Conservation (phyloP, 2,888 invertebrate genomes). For the Phytoseiulus persimilis region DNA sequence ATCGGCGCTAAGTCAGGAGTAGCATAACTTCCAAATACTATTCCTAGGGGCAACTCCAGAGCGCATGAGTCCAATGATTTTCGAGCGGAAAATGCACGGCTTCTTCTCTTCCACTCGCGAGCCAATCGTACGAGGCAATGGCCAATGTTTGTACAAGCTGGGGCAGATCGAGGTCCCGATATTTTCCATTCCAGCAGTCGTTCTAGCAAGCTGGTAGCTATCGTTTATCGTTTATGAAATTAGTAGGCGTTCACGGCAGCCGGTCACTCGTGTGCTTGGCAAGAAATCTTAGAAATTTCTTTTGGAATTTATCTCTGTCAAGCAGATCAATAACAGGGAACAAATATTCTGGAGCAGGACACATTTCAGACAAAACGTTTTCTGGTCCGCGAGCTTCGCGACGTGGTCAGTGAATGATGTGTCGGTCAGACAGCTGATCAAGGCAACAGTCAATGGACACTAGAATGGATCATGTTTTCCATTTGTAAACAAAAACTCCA, state of each 20-base stretch:
- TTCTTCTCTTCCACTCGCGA: no score
- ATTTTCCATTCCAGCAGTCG: no score
- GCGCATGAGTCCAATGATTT: no score
- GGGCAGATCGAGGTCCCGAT: no score
- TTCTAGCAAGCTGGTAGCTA: background rate
- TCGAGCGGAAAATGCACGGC: no score
- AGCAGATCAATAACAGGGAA: background rate
- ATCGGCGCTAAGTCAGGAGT: no score
- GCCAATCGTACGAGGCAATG: no score
- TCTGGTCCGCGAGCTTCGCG: background rate
- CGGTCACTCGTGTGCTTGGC: background rate
- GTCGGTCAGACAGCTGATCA: background rate
- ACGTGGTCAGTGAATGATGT: background rate
- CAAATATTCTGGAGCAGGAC: background rate
- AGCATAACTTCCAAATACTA: no score
- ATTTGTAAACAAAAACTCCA: background rate
- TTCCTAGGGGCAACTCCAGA: no score
- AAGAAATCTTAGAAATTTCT: background rate
- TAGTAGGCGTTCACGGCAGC: background rate
- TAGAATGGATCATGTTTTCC: background rate
- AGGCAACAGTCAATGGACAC: background rate
- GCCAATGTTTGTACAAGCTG: no score
- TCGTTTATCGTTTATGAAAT: background rate
- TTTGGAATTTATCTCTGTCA: background rate
- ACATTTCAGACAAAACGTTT: conserved; percentile 5